phyloP scores from a whole-genome alignment of 2,797 vertebrate species.

The Rachycentron canadum region DNA sequence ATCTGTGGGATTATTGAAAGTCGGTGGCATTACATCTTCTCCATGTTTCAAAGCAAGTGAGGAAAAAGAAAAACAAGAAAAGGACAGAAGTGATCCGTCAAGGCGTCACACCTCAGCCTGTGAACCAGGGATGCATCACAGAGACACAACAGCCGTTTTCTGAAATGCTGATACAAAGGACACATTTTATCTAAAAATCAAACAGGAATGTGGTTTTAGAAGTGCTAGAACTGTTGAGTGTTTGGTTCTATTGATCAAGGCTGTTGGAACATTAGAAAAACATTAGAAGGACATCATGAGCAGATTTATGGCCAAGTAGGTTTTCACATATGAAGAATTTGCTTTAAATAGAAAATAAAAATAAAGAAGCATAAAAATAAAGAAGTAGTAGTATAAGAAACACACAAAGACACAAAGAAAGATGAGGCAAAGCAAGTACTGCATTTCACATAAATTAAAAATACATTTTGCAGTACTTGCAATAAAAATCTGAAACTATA shows the following conservation, averaged over 20 bases:
- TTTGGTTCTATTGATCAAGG: not conserved
- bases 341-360: not conserved
- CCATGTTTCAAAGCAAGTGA: conserved; percentile 15
- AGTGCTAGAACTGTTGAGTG: not conserved
- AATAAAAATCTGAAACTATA: too few species aligned
- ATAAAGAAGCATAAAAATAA: not conserved
- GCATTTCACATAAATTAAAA: too few species aligned
- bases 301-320: not conserved
- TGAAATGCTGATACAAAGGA: conserved; percentile 19
- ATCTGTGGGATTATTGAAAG: conserved; percentile 66
- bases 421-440: too few species aligned
- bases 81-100: conserved; percentile 53
- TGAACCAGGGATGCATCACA: conserved; percentile 8
- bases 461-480: too few species aligned
- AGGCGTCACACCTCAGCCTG: conserved; percentile 38
- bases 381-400: too few species aligned
- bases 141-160: conserved; percentile 3
- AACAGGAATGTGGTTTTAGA: not conserved
- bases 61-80: conserved; percentile 29
- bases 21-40: conserved; percentile 53
- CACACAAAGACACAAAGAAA: not conserved
- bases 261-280: too few species aligned
- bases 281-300: too few species aligned
- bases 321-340: not conserved
- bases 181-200: not conserved